Evolutionary conservation across 2,888 invertebrate species (phyloP).

Genomic region (Euphydryas editha): DNA sequence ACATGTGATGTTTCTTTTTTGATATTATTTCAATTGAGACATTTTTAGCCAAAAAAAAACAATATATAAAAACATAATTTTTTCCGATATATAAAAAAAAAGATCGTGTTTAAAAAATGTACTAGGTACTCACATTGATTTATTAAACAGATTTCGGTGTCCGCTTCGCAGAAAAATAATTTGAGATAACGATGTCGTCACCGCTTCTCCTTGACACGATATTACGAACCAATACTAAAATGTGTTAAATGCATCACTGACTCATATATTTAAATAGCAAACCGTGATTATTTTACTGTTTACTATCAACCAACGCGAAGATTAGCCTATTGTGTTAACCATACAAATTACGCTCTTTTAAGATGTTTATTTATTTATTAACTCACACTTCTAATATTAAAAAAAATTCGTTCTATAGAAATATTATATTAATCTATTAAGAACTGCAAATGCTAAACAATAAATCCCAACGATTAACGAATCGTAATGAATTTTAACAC

Average conservation of each 20-base stretch:
- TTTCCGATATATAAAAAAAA: not conserved
- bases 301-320: conserved; percentile 32
- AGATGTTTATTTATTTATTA: not conserved
- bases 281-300: conserved; percentile 45
- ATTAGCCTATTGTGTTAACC: conserved; percentile 29
- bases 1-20: not conserved
- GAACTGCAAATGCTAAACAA: not conserved
- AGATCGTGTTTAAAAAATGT: not conserved
- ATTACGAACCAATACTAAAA: conserved; percentile 56
- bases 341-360: conserved; percentile 1
- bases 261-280: conserved; percentile 54
- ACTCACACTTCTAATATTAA: not conserved
- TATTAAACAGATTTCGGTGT: conserved; percentile 7
- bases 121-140: conserved; percentile 13
- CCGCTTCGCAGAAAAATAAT: conserved; percentile 28
- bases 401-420: too few relatives aligned
- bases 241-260: conserved; percentile 56
- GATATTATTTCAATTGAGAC: not conserved
- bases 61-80: not conserved
- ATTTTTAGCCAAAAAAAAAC: not conserved
- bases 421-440: not conserved
- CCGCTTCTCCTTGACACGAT: conserved; percentile 65
- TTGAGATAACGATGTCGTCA: conserved; percentile 43
- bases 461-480: conserved; percentile 3
- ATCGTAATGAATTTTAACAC: not conserved